Evolutionary conservation across 2,888 invertebrate genomes (phyloP), one percentile per base, ranked within the genome.

Genomic region (Crioceris asparagi): DNA sequence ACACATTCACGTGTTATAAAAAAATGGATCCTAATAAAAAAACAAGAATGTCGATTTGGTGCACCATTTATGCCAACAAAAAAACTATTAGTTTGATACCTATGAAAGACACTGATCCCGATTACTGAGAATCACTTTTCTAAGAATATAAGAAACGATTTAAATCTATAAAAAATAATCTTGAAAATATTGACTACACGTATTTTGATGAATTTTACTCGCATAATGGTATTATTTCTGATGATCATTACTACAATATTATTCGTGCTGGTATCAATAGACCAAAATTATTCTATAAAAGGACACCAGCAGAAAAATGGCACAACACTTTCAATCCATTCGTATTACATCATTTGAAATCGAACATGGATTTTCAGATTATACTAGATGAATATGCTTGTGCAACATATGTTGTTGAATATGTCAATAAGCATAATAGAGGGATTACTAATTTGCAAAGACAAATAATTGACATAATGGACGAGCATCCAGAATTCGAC

Each of bases 341-440:
- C 26, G 41, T 63, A 17, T 44, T 57, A 3, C 40, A 54, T 44
- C 16, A 41, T 36, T 21, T 62, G 10, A 39, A 52, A 40, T 62
- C 61, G 2, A 61, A 64, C 41, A 61, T 50, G 39, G 61, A 63
- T 48, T 39, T 64, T 40, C 61, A 62, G 34, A 50, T 61, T 26
- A 62, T 65, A 3, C 35, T 31, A 17, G 65, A 65, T 7, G 61
- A 63, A 44, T 64, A 64, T 50, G 46, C 57, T n/a, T 65, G 64
- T 48, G 64, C 64, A 1, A 35, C 48, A 2, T 64, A 63, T 39
- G 59, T 66, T 14, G n/a, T n/a, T n/a, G n/a, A n/a, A n/a, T n/a
- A n/a, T n/a, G n/a, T n/a, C n/a, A n/a, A n/a, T n/a, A n/a, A 66
- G 42, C 37, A 47, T 6, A 54, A 57, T 40, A 38, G 59, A 51